Evolutionary conservation across 2,113 vertebrate species (phyloP), one percentile per base, ranked within the genome.

Genomic region (Thinocorus orbignyianus): DNA sequence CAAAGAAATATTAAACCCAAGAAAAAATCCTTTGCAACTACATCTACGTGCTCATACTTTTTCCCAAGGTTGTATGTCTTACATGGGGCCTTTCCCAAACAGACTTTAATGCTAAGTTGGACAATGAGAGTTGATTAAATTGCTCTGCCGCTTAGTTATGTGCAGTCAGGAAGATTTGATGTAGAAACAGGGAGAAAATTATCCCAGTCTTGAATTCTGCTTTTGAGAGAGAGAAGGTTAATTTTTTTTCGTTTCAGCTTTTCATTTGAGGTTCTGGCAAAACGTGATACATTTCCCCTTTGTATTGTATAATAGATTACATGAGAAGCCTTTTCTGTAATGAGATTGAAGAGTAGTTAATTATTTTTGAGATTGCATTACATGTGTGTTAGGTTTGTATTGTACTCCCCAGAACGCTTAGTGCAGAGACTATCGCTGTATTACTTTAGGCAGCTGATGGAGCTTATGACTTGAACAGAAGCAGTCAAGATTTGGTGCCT

Each of bases 311-410:
- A 86, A 91, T 85, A 93, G 95, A 94, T 97, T 95, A 95, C 81
- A 92, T 22, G 89, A 86, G 65, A 92, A 96, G 83, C n/a, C 52
- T 93, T 20, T 84, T 68, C 88, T 81, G 88, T 97, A 97, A 96
- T 96, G 93, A 95, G 92, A 90, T 94, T 78, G 61, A 96, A 76
- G 81, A 86, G 55, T 42, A 88, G 88, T 95, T 97, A 95, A 97
- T 96, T 93, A 94, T 96, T 94, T 96, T 79, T 91, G 92, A 93
- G 93, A 94, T 95, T 87, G 65, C 1, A 0, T 95, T 95, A 93
- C 88, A 66, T 9, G 37, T 84, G 71, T 39, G 5, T 48, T 73
- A 49, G 20, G 24, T 68, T 93, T 55, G 6, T 39, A 30, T 72
- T 41, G 49, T 78, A 37, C 31, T 94, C 69, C 60, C 68, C 37